Evolutionary conservation across 2,888 invertebrate species (phyloP).

Genomic region (Empis livida): DNA sequence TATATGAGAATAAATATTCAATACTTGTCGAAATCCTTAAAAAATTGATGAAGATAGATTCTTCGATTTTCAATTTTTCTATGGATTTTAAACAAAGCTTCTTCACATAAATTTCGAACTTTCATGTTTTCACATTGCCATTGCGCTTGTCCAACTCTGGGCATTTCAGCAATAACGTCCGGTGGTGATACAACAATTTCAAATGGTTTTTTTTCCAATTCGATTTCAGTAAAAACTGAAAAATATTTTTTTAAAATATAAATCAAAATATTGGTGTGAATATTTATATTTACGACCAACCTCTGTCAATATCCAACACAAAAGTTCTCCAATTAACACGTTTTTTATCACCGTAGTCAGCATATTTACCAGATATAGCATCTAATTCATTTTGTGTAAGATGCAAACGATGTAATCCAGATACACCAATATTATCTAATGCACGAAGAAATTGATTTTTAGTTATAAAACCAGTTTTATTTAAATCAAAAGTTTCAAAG

Average conservation of each 20-base stretch:
- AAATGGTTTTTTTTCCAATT: slow-evolving; percentile 55
- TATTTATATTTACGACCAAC: slow-evolving; percentile 30
- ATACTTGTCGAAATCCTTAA: slow-evolving; percentile 58
- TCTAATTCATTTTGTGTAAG: slow-evolving; percentile 49
- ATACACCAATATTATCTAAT: slow-evolving; percentile 51
- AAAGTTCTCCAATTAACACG: slow-evolving; percentile 64
- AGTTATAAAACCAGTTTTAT: slow-evolving; percentile 54
- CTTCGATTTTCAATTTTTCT: slow-evolving; percentile 46
- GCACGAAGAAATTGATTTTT: slow-evolving; percentile 59
- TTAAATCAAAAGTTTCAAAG: slow-evolving; percentile 56
- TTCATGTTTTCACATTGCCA: slow-evolving; percentile 34
- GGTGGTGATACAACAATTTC: slow-evolving; percentile 44
- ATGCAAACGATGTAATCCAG: slow-evolving; percentile 41
- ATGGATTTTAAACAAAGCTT: slow-evolving; percentile 48
- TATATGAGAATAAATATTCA: neutral
- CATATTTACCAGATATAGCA: slow-evolving; percentile 51
- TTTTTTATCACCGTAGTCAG: slow-evolving; percentile 54
- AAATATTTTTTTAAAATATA: neutral
- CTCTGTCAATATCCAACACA: slow-evolving; percentile 64
- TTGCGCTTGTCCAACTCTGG: slow-evolving; percentile 36
- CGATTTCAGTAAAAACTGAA: slow-evolving; percentile 49
- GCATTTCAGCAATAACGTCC: slow-evolving; percentile 37
- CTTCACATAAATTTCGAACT: slow-evolving; percentile 44
- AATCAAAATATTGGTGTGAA: neutral
- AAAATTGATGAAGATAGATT: slow-evolving; percentile 52